phyloP scores from a whole-genome alignment of 2,113 vertebrate genomes.

The Cyrtonyx montezumae region DNA sequence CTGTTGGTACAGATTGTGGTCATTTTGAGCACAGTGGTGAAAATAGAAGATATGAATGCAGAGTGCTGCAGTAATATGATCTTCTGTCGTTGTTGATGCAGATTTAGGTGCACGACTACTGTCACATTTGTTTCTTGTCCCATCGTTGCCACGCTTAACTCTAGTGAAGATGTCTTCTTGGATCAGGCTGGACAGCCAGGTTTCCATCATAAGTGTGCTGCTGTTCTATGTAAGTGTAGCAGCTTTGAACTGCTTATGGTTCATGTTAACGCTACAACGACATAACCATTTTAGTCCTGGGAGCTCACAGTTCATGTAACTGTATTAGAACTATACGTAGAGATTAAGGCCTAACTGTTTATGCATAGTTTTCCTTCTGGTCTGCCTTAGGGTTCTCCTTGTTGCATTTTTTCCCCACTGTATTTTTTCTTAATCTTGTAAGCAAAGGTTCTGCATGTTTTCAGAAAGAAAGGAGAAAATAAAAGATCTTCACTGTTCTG shows the following conservation, averaged over 20 bases:
- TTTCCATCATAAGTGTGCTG: not conserved
- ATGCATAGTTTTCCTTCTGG: not conserved
- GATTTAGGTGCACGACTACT: not conserved
- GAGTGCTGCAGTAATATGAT: not conserved
- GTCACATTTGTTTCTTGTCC: not conserved
- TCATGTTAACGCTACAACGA: not conserved
- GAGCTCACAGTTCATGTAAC: not conserved
- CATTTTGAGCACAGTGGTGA: not conserved
- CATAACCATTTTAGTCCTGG: not conserved
- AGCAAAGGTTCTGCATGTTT: not conserved
- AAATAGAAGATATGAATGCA: not conserved
- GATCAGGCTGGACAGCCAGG: not conserved
- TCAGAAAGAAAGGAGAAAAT: not conserved
- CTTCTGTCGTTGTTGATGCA: not conserved
- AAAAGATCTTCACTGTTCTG: not conserved
- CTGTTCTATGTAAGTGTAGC: not conserved
- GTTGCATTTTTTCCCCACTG: not conserved
- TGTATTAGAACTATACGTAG: not conserved
- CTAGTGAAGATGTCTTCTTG: not conserved
- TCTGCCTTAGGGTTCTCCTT: not conserved
- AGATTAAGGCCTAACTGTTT: not conserved
- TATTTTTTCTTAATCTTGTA: not conserved
- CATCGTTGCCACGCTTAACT: not conserved
- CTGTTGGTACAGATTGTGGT: fast-evolving
- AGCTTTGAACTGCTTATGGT: not conserved